Base-by-base conservation (phyloP, 2,113 vertebrate species). In the Glaucomys volans region DNA sequence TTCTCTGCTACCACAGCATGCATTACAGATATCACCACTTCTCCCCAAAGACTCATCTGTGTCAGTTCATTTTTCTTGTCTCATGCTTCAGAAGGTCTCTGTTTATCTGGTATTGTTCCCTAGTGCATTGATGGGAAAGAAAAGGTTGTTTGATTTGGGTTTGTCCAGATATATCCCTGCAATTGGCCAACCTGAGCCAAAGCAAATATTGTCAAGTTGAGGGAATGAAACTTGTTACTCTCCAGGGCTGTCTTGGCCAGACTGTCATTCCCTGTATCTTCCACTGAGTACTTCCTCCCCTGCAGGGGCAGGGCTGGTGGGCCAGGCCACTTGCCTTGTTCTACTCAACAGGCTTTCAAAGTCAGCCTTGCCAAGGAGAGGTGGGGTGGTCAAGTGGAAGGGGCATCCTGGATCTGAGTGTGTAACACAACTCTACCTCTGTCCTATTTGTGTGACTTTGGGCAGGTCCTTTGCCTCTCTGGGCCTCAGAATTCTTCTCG, bases 61-160 rank as follows among this genome's bases (percentile, higher is more conserved):
- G 50, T 83, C 50, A 10, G 50, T 81, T 85, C 71, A 9, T 83
- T 96, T 93, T 80, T 94, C 93, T 95, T 94, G 83, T 80, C 47
- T 91, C 67, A 1, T 62, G 57, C 94, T 96, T 84, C 74, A 42
- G 5, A 96, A 84, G 71, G 44, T 87, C 97, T 97, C 75, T 94
- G 62, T 90, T 94, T 95, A 77, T 66, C 66, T 85, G 87, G 79
- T 59, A 67, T 64, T 37, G 2, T 82, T 87, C 69, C 89, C 89
- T n/a, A 26, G 37, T 76, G 79, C 44, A 85, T 50, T 87, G 59
- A 81, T 74, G 17, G 94, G 52, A 96, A 93, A 95, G 93, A 87
- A 79, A 82, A 89, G 66, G 42, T 86, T n/a, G 75, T 95, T 76
- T 86, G 67, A 76, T 89, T 96, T 66, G 93, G 57, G 30, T 93